Conservation (phyloP, 1,140 invertebrate genomes). For the Coboldia fuscipes region DNA sequence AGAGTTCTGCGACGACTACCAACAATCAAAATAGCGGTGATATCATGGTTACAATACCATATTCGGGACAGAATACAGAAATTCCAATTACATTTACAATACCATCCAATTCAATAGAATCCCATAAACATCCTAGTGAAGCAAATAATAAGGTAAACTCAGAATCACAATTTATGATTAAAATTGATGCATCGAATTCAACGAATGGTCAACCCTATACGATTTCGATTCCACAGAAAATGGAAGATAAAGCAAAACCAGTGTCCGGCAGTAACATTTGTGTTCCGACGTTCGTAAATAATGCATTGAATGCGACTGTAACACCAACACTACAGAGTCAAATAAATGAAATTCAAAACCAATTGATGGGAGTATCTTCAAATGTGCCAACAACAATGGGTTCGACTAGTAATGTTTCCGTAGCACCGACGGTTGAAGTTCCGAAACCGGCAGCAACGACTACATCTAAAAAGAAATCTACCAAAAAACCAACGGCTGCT, state of each 20-base stretch:
- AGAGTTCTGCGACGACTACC: neutral
- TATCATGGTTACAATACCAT: conserved; percentile 19
- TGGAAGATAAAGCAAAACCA: neutral
- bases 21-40: conserved; percentile 6
- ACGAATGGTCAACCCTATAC: conserved; percentile 12
- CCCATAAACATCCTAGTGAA: neutral
- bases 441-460: neutral
- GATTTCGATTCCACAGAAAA: conserved; percentile 14
- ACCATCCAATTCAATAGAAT: conserved; percentile 8
- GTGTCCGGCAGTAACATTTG: neutral
- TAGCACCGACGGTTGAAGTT: neutral
- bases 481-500: conserved; percentile 1
- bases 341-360: conserved; percentile 7
- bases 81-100: conserved; percentile 19
- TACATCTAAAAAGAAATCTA: conserved; percentile 1
- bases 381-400: conserved; percentile 1
- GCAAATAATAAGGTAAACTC: neutral
- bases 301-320: conserved; percentile 1
- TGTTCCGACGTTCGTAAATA: conserved; percentile 2
- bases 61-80: conserved; percentile 1
- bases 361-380: conserved; percentile 3
- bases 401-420: neutral
- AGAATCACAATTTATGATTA: conserved; percentile 19
- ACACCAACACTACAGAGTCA: conserved; percentile 5
- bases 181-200: conserved; percentile 16